Evolutionary conservation across 2,797 vertebrate genomes (phyloP).

Genomic region (Chrysocyon brachyurus): DNA sequence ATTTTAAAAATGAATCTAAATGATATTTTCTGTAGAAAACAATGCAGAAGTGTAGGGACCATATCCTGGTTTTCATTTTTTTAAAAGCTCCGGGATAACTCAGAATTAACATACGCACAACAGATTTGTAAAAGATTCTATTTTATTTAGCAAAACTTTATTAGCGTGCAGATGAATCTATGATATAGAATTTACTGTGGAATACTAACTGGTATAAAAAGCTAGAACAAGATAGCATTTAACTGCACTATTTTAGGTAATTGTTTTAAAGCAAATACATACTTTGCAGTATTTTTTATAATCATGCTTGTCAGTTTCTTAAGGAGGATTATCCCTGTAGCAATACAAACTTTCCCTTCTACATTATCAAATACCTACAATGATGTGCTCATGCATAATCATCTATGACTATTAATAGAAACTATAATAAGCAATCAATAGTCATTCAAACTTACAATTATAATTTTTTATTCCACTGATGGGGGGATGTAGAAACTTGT

Average conservation of each 20-base stretch:
- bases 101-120: constrained; percentile 71
- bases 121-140: constrained; percentile 77
- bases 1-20: constrained; percentile 3
- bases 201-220: constrained; percentile 70
- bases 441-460: constrained; percentile 78
- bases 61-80: constrained; percentile 54
- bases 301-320: constrained; percentile 81
- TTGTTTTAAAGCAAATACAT: constrained; percentile 75
- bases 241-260: constrained; percentile 77
- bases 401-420: constrained; percentile 87
- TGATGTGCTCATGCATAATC: constrained; percentile 77
- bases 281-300: constrained; percentile 83
- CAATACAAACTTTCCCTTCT: constrained; percentile 75
- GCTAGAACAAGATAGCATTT: constrained; percentile 70
- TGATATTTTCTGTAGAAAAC: constrained; percentile 47
- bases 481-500: constrained; percentile 63
- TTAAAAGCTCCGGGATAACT: constrained; percentile 43
- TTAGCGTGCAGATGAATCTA: constrained; percentile 79
- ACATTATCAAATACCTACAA: constrained; percentile 79
- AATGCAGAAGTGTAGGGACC: background rate
- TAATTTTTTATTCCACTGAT: constrained; percentile 79
- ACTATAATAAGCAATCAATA: constrained; percentile 84
- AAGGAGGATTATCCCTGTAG: constrained; percentile 80
- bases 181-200: constrained; percentile 70
- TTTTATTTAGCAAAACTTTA: constrained; percentile 74